Evolutionary conservation across 2,888 invertebrate species (phyloP).

Genomic region (Spilarctia lutea): DNA sequence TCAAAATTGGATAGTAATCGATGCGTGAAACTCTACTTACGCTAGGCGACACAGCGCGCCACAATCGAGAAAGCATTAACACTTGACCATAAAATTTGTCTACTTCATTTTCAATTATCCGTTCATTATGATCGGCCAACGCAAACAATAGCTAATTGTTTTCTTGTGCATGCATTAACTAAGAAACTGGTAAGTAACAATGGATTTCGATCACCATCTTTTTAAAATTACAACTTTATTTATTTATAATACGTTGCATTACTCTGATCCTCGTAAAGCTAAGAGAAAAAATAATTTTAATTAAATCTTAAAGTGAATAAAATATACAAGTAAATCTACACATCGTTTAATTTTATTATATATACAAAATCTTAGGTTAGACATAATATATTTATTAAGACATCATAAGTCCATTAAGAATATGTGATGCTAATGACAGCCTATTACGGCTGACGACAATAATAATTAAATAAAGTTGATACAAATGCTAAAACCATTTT

Average conservation of each 20-base stretch:
- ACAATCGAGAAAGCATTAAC: constrained; percentile 29
- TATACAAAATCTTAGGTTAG: not conserved
- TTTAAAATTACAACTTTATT: constrained; percentile 41
- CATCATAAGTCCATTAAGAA: not conserved
- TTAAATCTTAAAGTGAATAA: constrained; percentile 14
- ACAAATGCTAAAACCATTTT: constrained; percentile 9
- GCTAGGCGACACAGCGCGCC: constrained; percentile 44
- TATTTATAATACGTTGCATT: too few species aligned
- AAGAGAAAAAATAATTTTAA: constrained; percentile 31
- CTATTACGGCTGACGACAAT: constrained; percentile 4
- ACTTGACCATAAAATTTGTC: constrained; percentile 43
- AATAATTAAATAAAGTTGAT: constrained; percentile 11
- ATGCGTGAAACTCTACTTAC: constrained; percentile 75
- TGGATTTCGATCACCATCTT: constrained; percentile 45
- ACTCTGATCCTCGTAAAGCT: constrained; percentile 29
- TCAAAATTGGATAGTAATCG: constrained; percentile 83
- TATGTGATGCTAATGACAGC: not conserved
- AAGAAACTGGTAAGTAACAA: constrained; percentile 47
- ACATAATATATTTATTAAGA: not conserved
- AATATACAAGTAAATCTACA: not conserved
- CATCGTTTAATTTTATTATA: not conserved
- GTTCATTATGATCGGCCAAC: constrained; percentile 46
- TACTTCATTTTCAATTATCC: constrained; percentile 47
- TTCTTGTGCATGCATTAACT: constrained; percentile 47
- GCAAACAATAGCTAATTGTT: constrained; percentile 54